These are phyloP conservation scores for Acrossocheilus wenchowensis DNA, from an alignment of 2,797 vertebrate species.

Conservation along the genomic window DNA sequence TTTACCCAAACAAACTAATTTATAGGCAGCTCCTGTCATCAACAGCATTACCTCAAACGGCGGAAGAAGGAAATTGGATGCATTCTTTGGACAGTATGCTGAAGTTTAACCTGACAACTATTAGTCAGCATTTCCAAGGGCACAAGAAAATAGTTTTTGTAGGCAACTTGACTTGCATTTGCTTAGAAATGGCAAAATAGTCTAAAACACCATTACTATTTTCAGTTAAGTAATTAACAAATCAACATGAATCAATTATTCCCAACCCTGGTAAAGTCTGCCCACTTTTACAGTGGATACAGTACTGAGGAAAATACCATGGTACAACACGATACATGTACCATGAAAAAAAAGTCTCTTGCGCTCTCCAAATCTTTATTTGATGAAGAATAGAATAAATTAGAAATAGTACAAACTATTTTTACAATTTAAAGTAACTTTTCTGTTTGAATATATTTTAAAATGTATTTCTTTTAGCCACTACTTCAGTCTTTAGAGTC, in stretches of 20 bases:
- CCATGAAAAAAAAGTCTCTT: no score
- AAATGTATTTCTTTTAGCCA: no score
- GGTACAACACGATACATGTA: not conserved
- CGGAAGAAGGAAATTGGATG: not conserved
- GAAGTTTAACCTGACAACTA: not conserved
- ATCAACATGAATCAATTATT: not conserved
- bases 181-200: not conserved
- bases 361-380: not conserved
- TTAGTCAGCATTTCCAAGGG: not conserved
- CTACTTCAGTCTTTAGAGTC: no score
- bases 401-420: no score
- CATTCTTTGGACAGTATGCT: not conserved
- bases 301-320: not conserved
- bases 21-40: constrained; percentile 7
- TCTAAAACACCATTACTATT: not conserved
- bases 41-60: not conserved
- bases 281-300: no score
- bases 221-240: not conserved
- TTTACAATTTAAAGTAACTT: no score
- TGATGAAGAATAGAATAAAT: no score
- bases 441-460: no score
- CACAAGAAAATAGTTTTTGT: not conserved
- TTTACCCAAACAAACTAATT: not conserved
- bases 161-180: not conserved
- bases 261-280: not conserved